Conservation (phyloP, 2,113 vertebrate genomes). For the Lates calcarifer region DNA sequence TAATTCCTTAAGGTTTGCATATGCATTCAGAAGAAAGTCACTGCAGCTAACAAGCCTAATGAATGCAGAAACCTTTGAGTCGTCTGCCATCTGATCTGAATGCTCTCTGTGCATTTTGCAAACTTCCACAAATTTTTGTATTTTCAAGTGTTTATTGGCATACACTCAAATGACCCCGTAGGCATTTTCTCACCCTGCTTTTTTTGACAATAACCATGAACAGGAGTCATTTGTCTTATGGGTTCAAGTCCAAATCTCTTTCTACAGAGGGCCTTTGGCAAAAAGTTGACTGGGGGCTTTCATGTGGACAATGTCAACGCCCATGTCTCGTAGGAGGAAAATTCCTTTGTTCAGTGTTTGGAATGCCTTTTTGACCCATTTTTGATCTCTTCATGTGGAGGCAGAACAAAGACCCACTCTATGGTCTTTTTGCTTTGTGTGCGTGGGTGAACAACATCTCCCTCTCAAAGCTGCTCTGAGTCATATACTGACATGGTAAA, state of each 20-base stretch:
- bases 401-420: slow-evolving; percentile 45
- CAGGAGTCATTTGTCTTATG: background rate
- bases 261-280: background rate
- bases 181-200: background rate
- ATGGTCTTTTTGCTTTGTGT: slow-evolving; percentile 26
- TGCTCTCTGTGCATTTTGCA: background rate
- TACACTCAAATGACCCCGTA: background rate
- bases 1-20: slow-evolving; percentile 11
- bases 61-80: background rate
- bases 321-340: slow-evolving; percentile 15
- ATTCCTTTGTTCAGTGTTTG: slow-evolving; percentile 51
- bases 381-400: slow-evolving; percentile 42
- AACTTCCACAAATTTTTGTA: background rate
- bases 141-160: background rate
- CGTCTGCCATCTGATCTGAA: background rate
- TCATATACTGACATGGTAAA: slow-evolving; percentile 41
- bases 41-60: background rate
- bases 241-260: background rate
- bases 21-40: background rate
- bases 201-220: slow-evolving; percentile 2
- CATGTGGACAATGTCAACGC: slow-evolving; percentile 13
- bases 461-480: slow-evolving; percentile 31
- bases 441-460: slow-evolving; percentile 15
- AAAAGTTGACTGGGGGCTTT: slow-evolving; percentile 1
- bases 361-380: slow-evolving; percentile 37